Percentiles rank a stretch among this genome's conserved stretches.
These are phyloP conservation scores for Napeogenes sylphis DNA, from an alignment of 2,888 invertebrate species.

Conservation along the genomic window DNA sequence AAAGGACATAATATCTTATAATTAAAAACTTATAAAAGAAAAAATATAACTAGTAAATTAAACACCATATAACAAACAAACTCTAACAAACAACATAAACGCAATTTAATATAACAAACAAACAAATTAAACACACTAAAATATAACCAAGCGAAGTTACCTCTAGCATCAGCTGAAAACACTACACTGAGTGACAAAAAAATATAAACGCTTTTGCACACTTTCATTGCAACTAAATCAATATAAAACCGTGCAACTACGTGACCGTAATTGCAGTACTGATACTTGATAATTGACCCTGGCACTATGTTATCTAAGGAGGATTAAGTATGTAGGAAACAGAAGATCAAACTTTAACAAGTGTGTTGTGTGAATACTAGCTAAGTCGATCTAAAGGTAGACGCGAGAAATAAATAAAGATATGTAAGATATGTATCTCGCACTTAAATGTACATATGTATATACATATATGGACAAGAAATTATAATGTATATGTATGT, in stretches of 20 bases:
- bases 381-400: not conserved
- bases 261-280: not conserved
- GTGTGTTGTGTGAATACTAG: not conserved
- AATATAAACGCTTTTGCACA: constrained; percentile 6
- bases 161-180: constrained; percentile 11
- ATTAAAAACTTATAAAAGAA: too few species aligned
- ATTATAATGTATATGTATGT: too few species aligned
- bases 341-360: not conserved
- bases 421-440: not conserved
- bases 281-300: not conserved
- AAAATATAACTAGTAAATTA: too few species aligned
- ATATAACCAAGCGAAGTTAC: constrained; percentile 8
- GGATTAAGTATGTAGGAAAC: not conserved
- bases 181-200: constrained; percentile 3
- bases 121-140: constrained; percentile 4
- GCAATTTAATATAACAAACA: not conserved
- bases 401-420: not conserved
- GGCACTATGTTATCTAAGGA: constrained; percentile 2
- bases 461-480: too few species aligned
- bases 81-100: too few species aligned
- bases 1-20: too few species aligned
- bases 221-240: not conserved
- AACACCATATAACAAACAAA: too few species aligned
- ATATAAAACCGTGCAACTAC: not conserved
- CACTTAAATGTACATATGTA: too few species aligned